Base-by-base conservation (phyloP, 2,797 vertebrate species). In the Protosalanx chinensis region DNA sequence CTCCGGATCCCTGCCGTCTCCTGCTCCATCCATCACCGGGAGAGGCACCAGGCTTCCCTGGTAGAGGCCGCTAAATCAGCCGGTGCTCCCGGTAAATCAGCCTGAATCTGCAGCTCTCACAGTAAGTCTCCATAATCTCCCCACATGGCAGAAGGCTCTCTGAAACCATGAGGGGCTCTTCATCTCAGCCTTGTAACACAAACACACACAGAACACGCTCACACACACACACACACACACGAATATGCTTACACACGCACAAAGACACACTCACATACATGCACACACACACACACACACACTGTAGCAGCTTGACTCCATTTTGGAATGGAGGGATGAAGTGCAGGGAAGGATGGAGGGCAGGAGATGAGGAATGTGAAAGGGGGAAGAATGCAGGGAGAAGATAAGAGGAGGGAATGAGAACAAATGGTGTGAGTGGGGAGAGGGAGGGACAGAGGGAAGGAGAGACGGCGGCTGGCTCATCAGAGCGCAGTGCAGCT, bases 391-490 rank as follows among this genome's bases (percentile, higher is more conserved):
- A 84, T 75, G 73, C 75, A 73, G 73, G 37, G 67, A 75, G 73
- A 67, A 68, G 71, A 67, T 74, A 72, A 80, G 78, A 49, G 46
- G 46, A 49, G 46, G 46, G 46, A 49, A 49, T 49, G 46, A 12
- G 46, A 49, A 49, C 15, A 49, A 49, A 75, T 70, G 79, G 78
- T 76, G 73, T 78, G 76, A 33, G 72, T 7, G 78, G 77, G 70
- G 74, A 80, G 79, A 76, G 81, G 46, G 20, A 18, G 32, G 32
- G 68, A 74, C 16, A 49, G 46, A 49, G 30, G 8, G 5, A 32
- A 3, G 29, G 27, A 30, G 63, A 3, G 63, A 41, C 6, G 33
- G 2, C 0, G 27, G 27, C 8, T 10, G 32, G 16, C 7, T 64
- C 29, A 32, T 46, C 63, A 15, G 64, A 46, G 64, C 18, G 37